These are phyloP conservation scores for Laticauda colubrina DNA, from an alignment of 2,113 vertebrate species.

Conservation along the genomic window DNA sequence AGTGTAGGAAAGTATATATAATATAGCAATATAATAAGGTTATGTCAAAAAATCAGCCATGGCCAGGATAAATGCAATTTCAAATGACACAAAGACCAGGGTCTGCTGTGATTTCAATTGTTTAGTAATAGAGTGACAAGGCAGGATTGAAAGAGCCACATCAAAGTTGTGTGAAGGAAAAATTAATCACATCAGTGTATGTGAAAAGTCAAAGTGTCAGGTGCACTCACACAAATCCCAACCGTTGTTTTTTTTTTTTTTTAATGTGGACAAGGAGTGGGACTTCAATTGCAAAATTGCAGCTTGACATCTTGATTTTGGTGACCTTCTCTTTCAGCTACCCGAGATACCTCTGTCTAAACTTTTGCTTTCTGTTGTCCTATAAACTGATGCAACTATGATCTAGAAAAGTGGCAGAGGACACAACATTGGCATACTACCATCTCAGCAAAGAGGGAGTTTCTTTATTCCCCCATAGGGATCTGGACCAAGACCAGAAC, in stretches of 20 bases:
- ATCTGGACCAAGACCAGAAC: neutral
- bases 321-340: neutral
- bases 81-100: neutral
- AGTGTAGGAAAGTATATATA: neutral
- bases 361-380: neutral
- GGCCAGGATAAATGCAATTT: neutral
- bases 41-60: neutral
- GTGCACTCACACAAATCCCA: neutral
- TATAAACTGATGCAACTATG: neutral
- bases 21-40: neutral
- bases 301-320: neutral
- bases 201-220: neutral
- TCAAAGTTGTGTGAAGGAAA: neutral
- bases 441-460: neutral
- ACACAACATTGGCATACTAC: neutral
- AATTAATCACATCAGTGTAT: neutral
- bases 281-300: neutral
- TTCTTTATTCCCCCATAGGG: neutral
- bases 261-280: neutral
- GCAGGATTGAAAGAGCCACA: neutral
- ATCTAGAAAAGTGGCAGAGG: neutral
- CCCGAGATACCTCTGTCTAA: neutral
- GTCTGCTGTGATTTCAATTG: neutral
- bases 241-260: neutral
- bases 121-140: neutral